Conservation (phyloP, 2,797 vertebrate species). For the Ataeniobius toweri region DNA sequence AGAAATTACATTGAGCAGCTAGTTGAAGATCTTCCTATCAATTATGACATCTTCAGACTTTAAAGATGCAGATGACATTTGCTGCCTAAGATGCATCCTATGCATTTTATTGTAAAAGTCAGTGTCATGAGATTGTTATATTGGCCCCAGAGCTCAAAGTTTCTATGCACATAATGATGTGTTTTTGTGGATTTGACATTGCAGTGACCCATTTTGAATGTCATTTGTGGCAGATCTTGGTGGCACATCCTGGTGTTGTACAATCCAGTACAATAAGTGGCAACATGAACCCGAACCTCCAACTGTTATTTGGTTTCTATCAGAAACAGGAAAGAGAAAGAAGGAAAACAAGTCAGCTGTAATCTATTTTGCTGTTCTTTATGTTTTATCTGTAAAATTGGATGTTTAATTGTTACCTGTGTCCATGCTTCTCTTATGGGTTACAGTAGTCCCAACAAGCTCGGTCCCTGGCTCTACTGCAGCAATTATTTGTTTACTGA, state of each 20-base stretch:
- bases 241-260: not conserved
- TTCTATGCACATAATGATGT: slow-evolving; percentile 2
- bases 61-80: not conserved
- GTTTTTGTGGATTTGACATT: slow-evolving; percentile 5
- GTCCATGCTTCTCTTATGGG: not conserved
- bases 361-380: not conserved
- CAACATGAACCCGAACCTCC: not conserved
- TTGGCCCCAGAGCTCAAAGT: not conserved
- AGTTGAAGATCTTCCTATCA: not conserved
- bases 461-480: not conserved
- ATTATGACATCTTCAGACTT: not conserved
- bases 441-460: not conserved
- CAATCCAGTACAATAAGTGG: slow-evolving; percentile 1
- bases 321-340: not conserved
- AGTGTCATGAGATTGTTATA: not conserved
- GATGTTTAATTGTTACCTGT: not conserved
- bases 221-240: not conserved
- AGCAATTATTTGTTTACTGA: not conserved
- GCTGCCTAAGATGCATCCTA: not conserved
- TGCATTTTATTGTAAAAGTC: not conserved
- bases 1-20: not conserved
- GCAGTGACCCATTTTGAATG: slow-evolving; percentile 7
- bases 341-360: not conserved
- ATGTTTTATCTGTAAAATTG: not conserved
- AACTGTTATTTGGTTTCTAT: not conserved